These are phyloP conservation scores for Palloptera scutellata DNA, from an alignment of 2,888 invertebrate species.

Conservation along the genomic window DNA sequence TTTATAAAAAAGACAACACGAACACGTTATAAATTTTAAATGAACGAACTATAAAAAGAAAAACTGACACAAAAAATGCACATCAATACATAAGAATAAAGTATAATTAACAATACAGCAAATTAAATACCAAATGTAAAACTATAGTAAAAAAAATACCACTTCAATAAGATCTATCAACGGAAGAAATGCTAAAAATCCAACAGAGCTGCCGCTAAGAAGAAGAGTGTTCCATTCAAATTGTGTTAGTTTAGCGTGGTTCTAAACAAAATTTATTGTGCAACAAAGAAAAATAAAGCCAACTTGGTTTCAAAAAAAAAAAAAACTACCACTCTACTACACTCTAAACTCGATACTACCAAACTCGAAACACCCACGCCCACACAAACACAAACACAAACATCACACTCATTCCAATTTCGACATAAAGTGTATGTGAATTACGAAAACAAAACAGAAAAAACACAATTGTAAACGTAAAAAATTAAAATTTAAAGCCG, in stretches of 20 bases:
- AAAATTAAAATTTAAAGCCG: conserved; percentile 10
- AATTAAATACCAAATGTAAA: no score
- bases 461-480: conserved; percentile 2
- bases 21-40: conserved; percentile 46
- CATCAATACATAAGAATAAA: no score
- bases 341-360: neutral
- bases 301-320: conserved; percentile 2
- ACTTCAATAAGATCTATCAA: no score
- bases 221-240: no score
- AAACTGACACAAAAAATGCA: neutral
- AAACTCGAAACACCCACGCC: conserved; percentile 16
- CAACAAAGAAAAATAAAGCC: conserved; percentile 20
- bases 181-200: no score
- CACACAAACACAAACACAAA: conserved; percentile 19
- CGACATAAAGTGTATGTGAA: conserved; percentile 2
- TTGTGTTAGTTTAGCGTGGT: conserved; percentile 9
- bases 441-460: conserved; percentile 9
- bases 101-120: no score
- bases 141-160: no score
- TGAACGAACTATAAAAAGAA: neutral
- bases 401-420: conserved; percentile 24
- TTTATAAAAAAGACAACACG: conserved; percentile 34
- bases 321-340: conserved; percentile 13
- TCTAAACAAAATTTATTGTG: conserved; percentile 25
- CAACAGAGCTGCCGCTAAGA: no score